phyloP scores from a whole-genome alignment of 1,140 invertebrate genomes.

The Zelostemma sp. region DNA sequence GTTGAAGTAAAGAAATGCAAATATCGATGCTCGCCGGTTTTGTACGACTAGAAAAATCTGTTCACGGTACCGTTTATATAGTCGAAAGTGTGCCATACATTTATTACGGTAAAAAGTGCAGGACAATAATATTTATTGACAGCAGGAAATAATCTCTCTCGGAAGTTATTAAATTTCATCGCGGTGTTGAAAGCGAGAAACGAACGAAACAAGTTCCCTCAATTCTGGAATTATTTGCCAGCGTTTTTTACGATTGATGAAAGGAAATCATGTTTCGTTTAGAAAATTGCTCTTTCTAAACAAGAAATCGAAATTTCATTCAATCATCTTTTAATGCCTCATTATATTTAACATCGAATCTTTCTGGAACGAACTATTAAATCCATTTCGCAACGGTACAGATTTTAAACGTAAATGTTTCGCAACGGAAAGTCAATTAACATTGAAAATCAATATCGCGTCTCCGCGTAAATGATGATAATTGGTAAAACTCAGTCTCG shows the following conservation, averaged over 20 bases:
- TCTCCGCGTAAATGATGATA: neutral
- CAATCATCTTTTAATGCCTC: too few species aligned
- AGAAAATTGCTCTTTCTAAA: too few species aligned
- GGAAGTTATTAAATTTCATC: neutral
- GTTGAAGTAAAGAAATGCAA: neutral
- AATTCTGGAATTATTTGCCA: neutral
- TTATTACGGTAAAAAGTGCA: neutral
- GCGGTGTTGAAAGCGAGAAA: neutral
- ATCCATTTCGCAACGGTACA: neutral
- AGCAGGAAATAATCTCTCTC: slow-evolving; percentile 16
- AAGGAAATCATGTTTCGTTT: too few species aligned
- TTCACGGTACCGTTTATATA: slow-evolving; percentile 18
- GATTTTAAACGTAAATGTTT: neutral
- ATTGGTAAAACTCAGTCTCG: neutral
- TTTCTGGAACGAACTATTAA: slow-evolving; percentile 3
- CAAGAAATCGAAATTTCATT: too few species aligned
- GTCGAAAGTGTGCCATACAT: slow-evolving; percentile 18
- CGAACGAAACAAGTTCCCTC: neutral
- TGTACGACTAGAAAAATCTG: slow-evolving; percentile 8
- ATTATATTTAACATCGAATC: too few species aligned
- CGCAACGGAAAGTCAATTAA: too few species aligned
- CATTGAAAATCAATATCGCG: too few species aligned
- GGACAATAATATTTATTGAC: slow-evolving; percentile 2
- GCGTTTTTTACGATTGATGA: neutral
- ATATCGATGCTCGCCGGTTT: neutral